A percentile compares a stretch with the other conserved stretches of the same genome.
Conservation (phyloP, 1,140 invertebrate species). For the Drosophila trapezifrons region DNA sequence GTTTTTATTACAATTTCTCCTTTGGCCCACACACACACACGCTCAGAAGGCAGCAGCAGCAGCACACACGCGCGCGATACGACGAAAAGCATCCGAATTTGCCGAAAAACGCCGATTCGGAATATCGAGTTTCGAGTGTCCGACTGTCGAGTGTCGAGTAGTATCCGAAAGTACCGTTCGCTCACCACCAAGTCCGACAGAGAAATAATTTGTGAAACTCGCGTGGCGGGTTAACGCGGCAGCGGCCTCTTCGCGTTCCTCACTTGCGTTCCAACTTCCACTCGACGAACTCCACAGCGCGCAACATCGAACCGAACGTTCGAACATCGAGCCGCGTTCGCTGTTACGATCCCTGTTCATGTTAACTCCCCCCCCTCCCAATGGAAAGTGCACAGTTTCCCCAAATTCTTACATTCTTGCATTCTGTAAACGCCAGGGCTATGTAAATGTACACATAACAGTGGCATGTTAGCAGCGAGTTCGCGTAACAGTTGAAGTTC, state of each 20-base stretch:
- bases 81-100: conserved; percentile 14
- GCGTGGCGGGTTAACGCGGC: background rate
- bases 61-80: conserved; percentile 23
- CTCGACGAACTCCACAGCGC: background rate
- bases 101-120: background rate
- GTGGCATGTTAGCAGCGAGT: background rate
- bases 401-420: background rate
- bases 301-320: background rate
- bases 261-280: background rate
- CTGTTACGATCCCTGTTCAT: background rate
- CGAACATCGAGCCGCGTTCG: background rate
- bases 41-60: conserved; percentile 6
- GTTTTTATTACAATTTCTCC: conserved; percentile 49
- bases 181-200: too few relatives aligned
- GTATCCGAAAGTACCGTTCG: background rate
- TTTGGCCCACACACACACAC: conserved; percentile 24
- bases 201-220: too few relatives aligned
- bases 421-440: background rate
- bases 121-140: background rate
- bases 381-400: background rate
- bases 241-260: too few relatives aligned
- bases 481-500: background rate
- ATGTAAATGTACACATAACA: background rate
- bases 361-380: too few relatives aligned
- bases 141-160: background rate